Evolutionary conservation across 2,888 invertebrate genomes (phyloP), one percentile per base, ranked within the genome.

Genomic region (Brenthis daphne): DNA sequence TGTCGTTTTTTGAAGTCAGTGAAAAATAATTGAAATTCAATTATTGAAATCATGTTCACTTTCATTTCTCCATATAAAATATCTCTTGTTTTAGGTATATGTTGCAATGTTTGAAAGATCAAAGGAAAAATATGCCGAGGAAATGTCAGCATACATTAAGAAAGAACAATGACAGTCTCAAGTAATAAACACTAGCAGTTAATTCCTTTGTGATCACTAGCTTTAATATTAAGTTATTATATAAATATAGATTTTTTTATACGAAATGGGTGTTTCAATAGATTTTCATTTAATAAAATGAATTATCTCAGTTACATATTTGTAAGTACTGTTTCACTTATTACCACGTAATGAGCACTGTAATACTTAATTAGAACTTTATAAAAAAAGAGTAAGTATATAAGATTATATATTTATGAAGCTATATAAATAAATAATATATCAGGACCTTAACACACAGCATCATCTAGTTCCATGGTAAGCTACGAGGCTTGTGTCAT

Each of bases 91-190:
- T 24, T 85, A 96, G 96, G 93, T 96, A 0, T 96, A 96, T 85
- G 96, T 96, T 67, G 96, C 92, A 64, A 93, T 93, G 92, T 93
- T 93, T 82, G 96, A 96, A 86, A 93, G 95, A 79, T 96, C 96
- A 67, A 96, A 96, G 85, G 96, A 96, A 83, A 96, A 96, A 80
- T 96, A 96, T 87, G 95, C 94, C 65, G 95, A 94, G 73, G 96
- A 96, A 88, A 95, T 96, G 95, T 94, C 93, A 76, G 93, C 95
- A 78, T 94, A 94, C 82, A 94, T 94, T 72, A 91, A 92, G 75
- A 92, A 92, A 71, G 92, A 93, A 79, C 91, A 90, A 83, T 89
- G 86, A 89, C 85, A 81, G 50, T 75, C 63, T 57, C 24, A 16
- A 53, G 65, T 69, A 33, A 61, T 70, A 70, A 76, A 73, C 68